Evolutionary conservation across 2,113 vertebrate genomes (phyloP), one percentile per base, ranked within the genome.

Genomic region (Rana temporaria): DNA sequence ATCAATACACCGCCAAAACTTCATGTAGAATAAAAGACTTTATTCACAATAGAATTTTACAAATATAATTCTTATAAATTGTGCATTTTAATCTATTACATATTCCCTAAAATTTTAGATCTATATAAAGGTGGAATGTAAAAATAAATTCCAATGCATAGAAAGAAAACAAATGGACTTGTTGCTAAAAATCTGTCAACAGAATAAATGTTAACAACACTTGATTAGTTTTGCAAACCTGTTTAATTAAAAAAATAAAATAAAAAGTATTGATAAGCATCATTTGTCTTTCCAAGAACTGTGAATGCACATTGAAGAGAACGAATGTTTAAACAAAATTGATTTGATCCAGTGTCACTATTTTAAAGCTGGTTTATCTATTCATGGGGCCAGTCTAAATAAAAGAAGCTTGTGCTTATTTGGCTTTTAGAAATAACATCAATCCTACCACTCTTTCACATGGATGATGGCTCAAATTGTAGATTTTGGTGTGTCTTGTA

Each of bases 31-130:
- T 96, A 97, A 97, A 98, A 97, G 93, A 92, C 94, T 95, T 98
- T 98, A 98, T 98, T 98, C 96, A 98, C 96, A 97, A 97, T 97
- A 96, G 93, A 92, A 92, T 96, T 94, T 97, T 98, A 97, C 96
- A 99, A 99, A 99, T 99, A 99, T 99, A 99, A 91, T 96, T 96
- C 94, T 97, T 96, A 98, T 98, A 99, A 98, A 96, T 95, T 98
- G 94, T 96, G 92, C 93, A 93, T 95, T 90, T 96, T 92, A 91
- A 93, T 97, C 95, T 96, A 93, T 95, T 91, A 92, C 92, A 92
- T 91, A 93, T 92, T 48, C 92, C 87, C 89, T 95, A 94, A 94
- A 89, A 90, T 94, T 91, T 81, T 85, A 88, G 90, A 91, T 94
- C 96, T 92, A 94, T 97, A 98, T 90, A 99, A 98, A 98, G 93